Conservation (phyloP, 2,113 vertebrate genomes). For the Albula goreensis region DNA sequence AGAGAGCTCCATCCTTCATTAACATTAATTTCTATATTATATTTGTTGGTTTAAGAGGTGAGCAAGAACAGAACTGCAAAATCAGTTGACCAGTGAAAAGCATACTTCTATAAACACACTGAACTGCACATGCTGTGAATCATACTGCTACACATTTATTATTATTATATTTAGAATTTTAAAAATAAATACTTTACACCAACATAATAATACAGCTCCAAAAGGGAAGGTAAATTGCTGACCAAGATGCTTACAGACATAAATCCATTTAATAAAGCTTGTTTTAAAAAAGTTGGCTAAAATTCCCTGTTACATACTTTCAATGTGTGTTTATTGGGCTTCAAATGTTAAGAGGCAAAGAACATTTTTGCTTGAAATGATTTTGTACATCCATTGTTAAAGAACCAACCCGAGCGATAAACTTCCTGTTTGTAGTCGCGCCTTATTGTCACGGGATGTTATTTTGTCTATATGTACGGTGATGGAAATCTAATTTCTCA, state of each 20-base stretch:
- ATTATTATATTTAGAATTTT: slow-evolving; percentile 13
- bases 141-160: neutral
- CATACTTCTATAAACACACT: neutral
- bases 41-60: neutral
- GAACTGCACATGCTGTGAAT: neutral
- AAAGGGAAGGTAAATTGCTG: neutral
- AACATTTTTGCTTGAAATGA: neutral
- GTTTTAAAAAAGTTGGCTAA: neutral
- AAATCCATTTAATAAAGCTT: neutral
- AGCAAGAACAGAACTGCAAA: neutral
- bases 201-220: neutral
- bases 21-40: neutral
- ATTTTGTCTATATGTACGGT: neutral
- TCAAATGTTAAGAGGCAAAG: neutral
- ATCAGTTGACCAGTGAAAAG: neutral
- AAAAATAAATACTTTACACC: neutral
- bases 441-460: neutral
- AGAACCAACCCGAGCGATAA: neutral
- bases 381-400: neutral
- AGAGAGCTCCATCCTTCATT: neutral
- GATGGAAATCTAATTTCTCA: neutral
- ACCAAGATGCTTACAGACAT: neutral
- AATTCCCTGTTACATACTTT: neutral
- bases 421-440: neutral
- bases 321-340: neutral